Conservation (phyloP, 2,113 vertebrate species). For the Corydoras maculifer region DNA sequence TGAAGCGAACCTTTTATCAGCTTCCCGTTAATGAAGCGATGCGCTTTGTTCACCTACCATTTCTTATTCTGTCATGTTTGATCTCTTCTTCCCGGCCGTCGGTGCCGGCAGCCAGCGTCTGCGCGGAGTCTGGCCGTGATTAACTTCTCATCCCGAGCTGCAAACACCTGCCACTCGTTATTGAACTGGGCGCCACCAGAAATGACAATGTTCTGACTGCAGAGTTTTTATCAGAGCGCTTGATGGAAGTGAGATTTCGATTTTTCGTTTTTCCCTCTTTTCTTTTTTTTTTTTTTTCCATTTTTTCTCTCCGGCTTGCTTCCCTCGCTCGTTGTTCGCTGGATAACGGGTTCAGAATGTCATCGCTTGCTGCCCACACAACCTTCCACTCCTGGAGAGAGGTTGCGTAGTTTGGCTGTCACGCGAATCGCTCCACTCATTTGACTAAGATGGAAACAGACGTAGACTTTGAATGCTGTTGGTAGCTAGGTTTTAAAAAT, state of each 20-base stretch:
- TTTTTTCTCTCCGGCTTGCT: constrained; percentile 20
- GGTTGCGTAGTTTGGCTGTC: neutral
- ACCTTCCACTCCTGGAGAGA: constrained; percentile 3
- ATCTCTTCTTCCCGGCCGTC: constrained; percentile 22
- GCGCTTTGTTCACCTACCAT: too few relatives aligned
- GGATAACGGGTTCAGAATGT: constrained; percentile 28
- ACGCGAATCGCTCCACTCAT: constrained; percentile 4
- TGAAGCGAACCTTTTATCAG: too few relatives aligned
- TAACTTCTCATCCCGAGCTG: constrained; percentile 22
- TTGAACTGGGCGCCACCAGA: constrained; percentile 23
- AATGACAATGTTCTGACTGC: constrained; percentile 33
- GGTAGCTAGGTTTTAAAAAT: neutral
- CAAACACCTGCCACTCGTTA: constrained; percentile 34
- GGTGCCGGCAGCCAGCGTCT: constrained; percentile 34
- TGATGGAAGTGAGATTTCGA: constrained; percentile 33
- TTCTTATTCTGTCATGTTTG: constrained; percentile 14
- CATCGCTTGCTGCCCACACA: constrained; percentile 5
- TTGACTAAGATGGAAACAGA: neutral
- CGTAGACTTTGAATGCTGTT: too few relatives aligned
- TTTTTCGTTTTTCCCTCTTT: constrained; percentile 5
- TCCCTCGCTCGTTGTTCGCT: constrained; percentile 19
- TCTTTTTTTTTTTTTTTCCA: constrained; percentile 8
- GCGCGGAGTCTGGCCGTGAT: constrained; percentile 20
- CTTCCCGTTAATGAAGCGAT: too few relatives aligned
- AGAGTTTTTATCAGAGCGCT: constrained; percentile 37